Conservation (phyloP, 2,888 invertebrate genomes). For the Oxytorus armatus region DNA sequence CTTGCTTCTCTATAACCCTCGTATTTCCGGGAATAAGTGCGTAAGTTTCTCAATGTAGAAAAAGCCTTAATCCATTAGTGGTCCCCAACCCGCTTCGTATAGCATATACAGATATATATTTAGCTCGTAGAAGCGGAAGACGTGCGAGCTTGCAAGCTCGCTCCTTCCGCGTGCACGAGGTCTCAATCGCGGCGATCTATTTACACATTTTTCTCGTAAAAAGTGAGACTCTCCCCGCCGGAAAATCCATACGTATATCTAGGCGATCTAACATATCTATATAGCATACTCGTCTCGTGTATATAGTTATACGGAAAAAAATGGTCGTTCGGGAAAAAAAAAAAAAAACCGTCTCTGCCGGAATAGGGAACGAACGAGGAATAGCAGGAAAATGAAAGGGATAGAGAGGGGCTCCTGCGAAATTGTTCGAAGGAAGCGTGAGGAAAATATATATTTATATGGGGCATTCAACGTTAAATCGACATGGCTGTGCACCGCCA, state of each 20-base stretch:
- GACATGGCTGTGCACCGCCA: no score
- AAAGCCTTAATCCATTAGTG: constrained; percentile 65
- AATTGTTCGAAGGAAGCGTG: constrained; percentile 50
- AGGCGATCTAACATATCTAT: constrained; percentile 32
- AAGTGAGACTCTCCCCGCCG: constrained; percentile 42
- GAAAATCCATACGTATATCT: constrained; percentile 43
- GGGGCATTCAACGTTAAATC: no score
- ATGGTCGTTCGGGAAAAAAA: constrained; percentile 52
- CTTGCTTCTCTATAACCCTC: constrained; percentile 24
- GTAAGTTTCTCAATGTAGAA: constrained; percentile 57
- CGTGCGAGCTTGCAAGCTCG: constrained; percentile 42
- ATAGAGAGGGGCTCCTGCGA: constrained; percentile 37
- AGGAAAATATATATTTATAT: constrained; percentile 4
- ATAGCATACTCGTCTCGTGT: constrained; percentile 9
- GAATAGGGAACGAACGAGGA: constrained; percentile 38
- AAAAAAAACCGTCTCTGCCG: constrained; percentile 52
- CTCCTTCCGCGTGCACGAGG: constrained; percentile 36
- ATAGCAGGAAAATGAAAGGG: constrained; percentile 42
- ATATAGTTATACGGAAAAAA: constrained; percentile 42
- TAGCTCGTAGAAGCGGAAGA: constrained; percentile 11
- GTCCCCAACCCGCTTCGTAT: constrained; percentile 10
- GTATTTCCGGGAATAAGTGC: constrained; percentile 51
- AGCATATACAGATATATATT: background rate
- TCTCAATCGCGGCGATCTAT: constrained; percentile 48
- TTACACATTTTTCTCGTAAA: constrained; percentile 66